These are phyloP conservation scores for Darevskia mixta DNA, from an alignment of 2,797 vertebrate species.

Conservation along the genomic window DNA sequence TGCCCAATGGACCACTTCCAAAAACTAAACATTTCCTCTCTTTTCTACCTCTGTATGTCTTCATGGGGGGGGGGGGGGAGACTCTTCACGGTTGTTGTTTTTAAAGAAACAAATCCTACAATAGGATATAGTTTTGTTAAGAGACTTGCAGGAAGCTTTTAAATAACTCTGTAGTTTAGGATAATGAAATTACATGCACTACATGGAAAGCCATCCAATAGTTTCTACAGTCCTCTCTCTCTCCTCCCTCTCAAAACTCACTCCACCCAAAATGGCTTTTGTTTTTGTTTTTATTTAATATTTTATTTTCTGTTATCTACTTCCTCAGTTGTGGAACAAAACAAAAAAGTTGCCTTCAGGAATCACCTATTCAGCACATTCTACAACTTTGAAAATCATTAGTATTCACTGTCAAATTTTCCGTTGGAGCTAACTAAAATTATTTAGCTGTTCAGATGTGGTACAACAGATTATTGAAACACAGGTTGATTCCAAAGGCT, in stretches of 20 bases:
- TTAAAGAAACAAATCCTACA: conserved; percentile 1
- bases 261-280: rapidly evolving
- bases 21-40: conserved; percentile 24
- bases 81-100: background rate
- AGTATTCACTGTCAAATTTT: background rate
- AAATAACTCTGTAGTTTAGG: conserved; percentile 25
- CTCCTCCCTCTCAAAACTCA: background rate
- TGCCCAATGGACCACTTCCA: background rate
- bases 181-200: conserved; percentile 52
- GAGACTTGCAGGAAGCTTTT: conserved; percentile 30
- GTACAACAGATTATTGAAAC: rapidly evolving
- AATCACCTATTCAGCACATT: conserved; percentile 5
- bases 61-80: background rate
- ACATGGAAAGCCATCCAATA: background rate
- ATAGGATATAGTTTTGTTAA: conserved; percentile 41
- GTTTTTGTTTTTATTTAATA: background rate
- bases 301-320: background rate
- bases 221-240: background rate
- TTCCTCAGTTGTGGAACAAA: rapidly evolving
- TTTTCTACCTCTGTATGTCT: conserved; percentile 23
- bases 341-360: background rate
- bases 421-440: background rate
- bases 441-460: background rate
- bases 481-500: background rate
- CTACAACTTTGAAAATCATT: background rate